Base-by-base conservation (phyloP, 2,888 invertebrate species). In the Lissocephala sabroskyi region DNA sequence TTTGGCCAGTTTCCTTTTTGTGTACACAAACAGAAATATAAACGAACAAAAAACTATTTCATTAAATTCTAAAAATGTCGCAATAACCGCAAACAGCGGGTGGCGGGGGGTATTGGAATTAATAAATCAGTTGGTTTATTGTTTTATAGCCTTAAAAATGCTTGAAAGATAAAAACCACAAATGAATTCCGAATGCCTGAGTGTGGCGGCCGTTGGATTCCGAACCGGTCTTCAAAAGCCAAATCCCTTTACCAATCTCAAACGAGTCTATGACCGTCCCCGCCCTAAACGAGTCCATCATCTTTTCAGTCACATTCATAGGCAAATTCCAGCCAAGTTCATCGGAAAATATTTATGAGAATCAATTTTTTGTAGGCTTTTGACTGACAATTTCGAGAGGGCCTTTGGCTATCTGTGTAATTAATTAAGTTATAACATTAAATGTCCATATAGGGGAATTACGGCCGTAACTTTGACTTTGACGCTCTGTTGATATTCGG, bases 361-460 rank as follows among this genome's bases (percentile, higher is more conserved):
- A 40, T 56, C 49, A 57, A 50, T 47, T 46, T 49, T 37, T 48
- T 44, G 4, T 23, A 23, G 4, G 7, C 7, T 7, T 23, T 23
- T n/a, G n/a, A n/a, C n/a, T n/a, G n/a, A n/a, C n/a, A n/a, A n/a
- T n/a, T n/a, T n/a, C n/a, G n/a, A n/a, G n/a, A n/a, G n/a, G n/a
- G n/a, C n/a, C n/a, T n/a, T n/a, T n/a, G n/a, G n/a, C n/a, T n/a
- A n/a, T n/a, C n/a, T n/a, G n/a, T n/a, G 66, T 70, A 70, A 70
- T 70, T 70, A 70, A 70, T 70, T 74, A 70, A 70, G 68, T 70
- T 70, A 70, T 70, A 74, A 74, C 70, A 74, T 70, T 70, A 74
- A 70, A 70, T 52, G 60, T 51, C 68, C 71, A 70, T 70, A 70
- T 74, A 70, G 53, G 65, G 68, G 74, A 52, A 70, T 70, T 70